Evolutionary conservation across 2,113 vertebrate species (phyloP).

Genomic region (Platycercus adscitus): DNA sequence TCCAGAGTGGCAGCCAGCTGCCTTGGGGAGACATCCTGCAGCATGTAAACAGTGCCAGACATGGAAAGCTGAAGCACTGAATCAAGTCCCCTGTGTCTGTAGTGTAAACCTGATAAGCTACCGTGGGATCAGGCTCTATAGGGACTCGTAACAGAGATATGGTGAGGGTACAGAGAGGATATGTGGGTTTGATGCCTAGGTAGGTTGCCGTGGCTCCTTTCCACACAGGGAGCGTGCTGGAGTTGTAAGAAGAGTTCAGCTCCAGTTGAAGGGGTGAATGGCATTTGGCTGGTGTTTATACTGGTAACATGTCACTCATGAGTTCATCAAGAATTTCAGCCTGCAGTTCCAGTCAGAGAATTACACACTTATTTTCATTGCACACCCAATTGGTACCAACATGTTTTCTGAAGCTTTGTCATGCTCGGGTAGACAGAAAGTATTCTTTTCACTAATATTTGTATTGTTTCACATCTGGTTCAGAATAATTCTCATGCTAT

Average conservation of each 20-base stretch:
- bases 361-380: conserved; percentile 10
- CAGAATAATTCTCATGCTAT: conserved; percentile 56
- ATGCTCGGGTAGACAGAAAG: conserved; percentile 27
- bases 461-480: conserved; percentile 65
- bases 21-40: fast-evolving
- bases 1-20: not conserved
- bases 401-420: conserved; percentile 49
- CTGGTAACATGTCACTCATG: fast-evolving
- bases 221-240: fast-evolving
- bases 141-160: not conserved
- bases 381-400: not conserved
- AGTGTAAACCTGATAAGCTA: not conserved
- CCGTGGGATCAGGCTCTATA: not conserved
- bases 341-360: not conserved
- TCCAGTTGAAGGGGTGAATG: not conserved
- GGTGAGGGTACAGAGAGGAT: not conserved
- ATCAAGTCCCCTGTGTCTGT: not conserved
- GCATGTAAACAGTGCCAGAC: not conserved
- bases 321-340: not conserved
- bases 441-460: conserved; percentile 59
- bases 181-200: not conserved
- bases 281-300: not conserved
- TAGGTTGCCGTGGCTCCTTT: not conserved
- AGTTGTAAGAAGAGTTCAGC: not conserved
- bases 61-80: not conserved